phyloP scores from a whole-genome alignment of 2,888 invertebrate species.

The Folsomia candida region DNA sequence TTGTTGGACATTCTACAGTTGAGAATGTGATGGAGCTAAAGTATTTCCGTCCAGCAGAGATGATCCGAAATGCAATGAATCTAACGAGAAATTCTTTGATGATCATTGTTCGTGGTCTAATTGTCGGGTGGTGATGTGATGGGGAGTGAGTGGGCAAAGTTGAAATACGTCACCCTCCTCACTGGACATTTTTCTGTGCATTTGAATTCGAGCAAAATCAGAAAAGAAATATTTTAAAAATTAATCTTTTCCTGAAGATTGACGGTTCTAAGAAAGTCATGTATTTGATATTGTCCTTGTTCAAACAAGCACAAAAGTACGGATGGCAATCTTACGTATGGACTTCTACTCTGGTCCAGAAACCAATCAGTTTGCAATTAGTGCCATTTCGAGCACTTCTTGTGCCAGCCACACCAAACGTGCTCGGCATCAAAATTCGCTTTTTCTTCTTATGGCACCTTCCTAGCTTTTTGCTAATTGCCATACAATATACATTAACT shows the following conservation, averaged over 20 bases:
- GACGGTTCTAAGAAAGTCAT: no score
- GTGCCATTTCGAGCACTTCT: constrained; percentile 8
- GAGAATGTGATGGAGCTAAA: not conserved
- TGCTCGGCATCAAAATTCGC: not conserved
- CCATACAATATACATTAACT: constrained; percentile 8
- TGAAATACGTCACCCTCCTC: no score
- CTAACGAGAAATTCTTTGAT: not conserved
- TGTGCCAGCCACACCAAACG: not conserved
- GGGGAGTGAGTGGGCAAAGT: not conserved
- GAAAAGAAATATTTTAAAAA: no score
- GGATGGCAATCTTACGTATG: not conserved
- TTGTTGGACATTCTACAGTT: not conserved
- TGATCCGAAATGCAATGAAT: not conserved
- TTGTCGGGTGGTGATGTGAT: not conserved
- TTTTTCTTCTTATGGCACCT: not conserved
- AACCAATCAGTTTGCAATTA: constrained; percentile 12
- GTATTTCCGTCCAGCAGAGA: not conserved
- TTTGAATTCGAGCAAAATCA: no score
- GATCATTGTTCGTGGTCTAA: no score
- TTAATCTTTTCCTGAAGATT: no score
- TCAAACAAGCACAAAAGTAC: no score
- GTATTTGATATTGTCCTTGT: no score
- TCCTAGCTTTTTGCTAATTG: constrained; percentile 12
- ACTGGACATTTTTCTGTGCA: no score
- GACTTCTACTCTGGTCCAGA: not conserved